Evolutionary conservation across 2,888 invertebrate genomes (phyloP).

Genomic region (Morpho achilles): DNA sequence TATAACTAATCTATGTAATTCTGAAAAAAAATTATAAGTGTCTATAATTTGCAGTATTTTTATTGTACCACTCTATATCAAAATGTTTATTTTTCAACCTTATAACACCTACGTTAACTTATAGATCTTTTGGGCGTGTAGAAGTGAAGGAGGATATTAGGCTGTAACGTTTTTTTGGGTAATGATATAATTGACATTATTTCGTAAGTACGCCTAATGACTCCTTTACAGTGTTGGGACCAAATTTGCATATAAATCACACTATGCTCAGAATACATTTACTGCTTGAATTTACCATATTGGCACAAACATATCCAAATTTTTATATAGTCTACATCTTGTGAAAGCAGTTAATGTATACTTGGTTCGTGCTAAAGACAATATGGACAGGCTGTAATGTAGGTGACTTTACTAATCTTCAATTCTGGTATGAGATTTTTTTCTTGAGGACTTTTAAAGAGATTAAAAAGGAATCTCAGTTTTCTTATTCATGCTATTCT

Average conservation of each 20-base stretch:
- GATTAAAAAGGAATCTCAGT: too few relatives aligned
- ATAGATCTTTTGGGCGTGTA: constrained; percentile 20
- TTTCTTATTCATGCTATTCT: too few relatives aligned
- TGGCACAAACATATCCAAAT: constrained; percentile 4
- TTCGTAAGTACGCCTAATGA: constrained; percentile 27
- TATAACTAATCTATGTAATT: too few relatives aligned
- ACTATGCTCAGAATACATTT: constrained; percentile 35
- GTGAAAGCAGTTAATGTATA: constrained; percentile 6
- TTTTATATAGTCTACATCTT: background rate
- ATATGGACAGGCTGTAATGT: constrained; percentile 7
- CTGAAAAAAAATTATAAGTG: background rate
- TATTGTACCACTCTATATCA: constrained; percentile 19
- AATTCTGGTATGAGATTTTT: background rate
- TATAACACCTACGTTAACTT: constrained; percentile 2
- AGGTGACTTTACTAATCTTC: constrained; percentile 3
- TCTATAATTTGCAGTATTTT: constrained; percentile 3
- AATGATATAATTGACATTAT: background rate
- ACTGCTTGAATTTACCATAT: constrained; percentile 26
- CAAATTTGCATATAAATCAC: constrained; percentile 42
- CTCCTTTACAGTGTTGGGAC: constrained; percentile 67
- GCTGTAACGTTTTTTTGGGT: background rate
- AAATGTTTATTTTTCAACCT: background rate
- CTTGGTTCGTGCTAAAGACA: constrained; percentile 15
- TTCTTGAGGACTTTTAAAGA: too few relatives aligned
- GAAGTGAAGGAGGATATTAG: constrained; percentile 20